Base-by-base conservation (phyloP, 2,888 invertebrate genomes). In the Coremacera marginata region DNA sequence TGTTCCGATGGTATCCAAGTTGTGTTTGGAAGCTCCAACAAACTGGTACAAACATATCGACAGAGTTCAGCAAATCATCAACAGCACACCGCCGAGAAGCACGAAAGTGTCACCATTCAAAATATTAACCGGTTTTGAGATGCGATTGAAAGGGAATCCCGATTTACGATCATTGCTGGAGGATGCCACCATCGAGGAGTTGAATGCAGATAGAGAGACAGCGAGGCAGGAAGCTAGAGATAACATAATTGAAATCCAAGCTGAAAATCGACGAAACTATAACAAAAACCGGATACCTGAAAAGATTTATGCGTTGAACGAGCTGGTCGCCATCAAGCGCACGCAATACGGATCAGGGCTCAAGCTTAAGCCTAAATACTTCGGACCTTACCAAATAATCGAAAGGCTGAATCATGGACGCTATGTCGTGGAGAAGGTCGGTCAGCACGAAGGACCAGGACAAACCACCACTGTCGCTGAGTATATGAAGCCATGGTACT, bases 41-140 rank as follows among this genome's bases (percentile, higher is more conserved):
- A 80, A 84, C 25, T 88, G 86, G 86, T 85, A 84, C 75, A 82
- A 81, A 79, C 57, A 81, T 60, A 78, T 86, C 3, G 77, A 80
- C 3, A 57, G 37, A 25, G 80, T 75, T 1, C 80, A 82, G 37
- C 80, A 77, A 22, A 80, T 81, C 67, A 70, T 84, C 62, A 84
- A 88, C 63, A 77, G 71, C 44, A 79, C 77, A 0, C 77, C 76
- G 19, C 67, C 77, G 11, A 72, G 79, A 57, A 81, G 80, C 34
- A n/a, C n/a, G n/a, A n/a, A n/a, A n/a, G n/a, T n/a, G n/a, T n/a
- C n/a, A n/a, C n/a, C n/a, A n/a, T n/a, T 80, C 27, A 77, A 79
- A 37, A 71, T 81, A n/a, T 49, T 81, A 22, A 80, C 80, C 16
- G 78, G 79, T 8, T 2, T 78, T 0, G 78, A 81, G 11, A 81